Percentiles rank a stretch among this genome's conserved stretches.
phyloP scores from a whole-genome alignment of 1,140 invertebrate species.

The Mizuhopecten yessoensis region DNA sequence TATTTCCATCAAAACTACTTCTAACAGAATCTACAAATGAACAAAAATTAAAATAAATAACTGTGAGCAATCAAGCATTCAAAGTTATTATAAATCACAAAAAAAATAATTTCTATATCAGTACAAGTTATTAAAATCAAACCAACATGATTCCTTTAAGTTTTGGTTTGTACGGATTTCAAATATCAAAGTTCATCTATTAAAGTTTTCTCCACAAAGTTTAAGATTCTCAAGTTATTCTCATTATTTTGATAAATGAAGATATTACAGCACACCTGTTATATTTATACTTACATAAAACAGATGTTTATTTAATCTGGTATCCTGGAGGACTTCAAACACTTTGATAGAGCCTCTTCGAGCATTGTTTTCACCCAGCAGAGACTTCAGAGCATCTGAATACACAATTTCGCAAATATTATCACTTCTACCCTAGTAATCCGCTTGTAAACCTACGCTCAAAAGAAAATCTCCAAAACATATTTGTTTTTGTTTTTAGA shows the following conservation, averaged over 20 bases:
- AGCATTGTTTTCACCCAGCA: slow-evolving; percentile 93
- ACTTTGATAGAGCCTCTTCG: slow-evolving; percentile 92
- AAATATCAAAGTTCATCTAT: too few relatives aligned
- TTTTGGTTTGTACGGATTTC: too few relatives aligned
- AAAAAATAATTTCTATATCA: neutral
- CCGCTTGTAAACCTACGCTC: too few relatives aligned
- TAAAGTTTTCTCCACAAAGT: neutral
- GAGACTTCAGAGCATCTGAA: slow-evolving; percentile 89
- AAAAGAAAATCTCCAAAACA: too few relatives aligned
- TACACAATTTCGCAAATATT: slow-evolving; percentile 13
- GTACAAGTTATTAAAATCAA: too few relatives aligned
- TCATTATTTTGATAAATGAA: neutral
- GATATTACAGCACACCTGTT: too few relatives aligned
- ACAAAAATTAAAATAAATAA: slow-evolving; percentile 14
- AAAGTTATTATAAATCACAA: neutral
- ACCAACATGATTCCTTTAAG: too few relatives aligned
- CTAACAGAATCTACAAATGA: slow-evolving; percentile 60
- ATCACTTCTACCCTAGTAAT: too few relatives aligned
- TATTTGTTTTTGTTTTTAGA: too few relatives aligned
- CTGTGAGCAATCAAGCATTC: neutral
- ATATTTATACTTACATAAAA: slow-evolving; percentile 93
- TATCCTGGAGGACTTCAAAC: slow-evolving; percentile 94
- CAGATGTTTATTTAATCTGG: slow-evolving; percentile 94
- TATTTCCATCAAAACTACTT: slow-evolving; percentile 60
- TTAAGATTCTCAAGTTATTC: neutral